These are phyloP conservation scores for Ptychadena robeensis DNA, from an alignment of 2,797 vertebrate species.

Conservation along the genomic window DNA sequence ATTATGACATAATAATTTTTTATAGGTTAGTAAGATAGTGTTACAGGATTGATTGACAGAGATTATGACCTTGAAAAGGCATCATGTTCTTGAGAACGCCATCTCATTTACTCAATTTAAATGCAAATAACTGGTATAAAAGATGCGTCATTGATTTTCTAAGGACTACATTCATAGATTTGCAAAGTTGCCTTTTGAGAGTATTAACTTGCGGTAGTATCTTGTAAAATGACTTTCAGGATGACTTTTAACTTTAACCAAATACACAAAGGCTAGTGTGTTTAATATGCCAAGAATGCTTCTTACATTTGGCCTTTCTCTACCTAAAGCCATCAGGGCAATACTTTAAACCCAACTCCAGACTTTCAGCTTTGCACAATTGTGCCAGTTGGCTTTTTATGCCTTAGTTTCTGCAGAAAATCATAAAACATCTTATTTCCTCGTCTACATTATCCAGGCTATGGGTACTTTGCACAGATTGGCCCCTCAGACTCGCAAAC, in stretches of 20 bases:
- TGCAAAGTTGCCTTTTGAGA: conserved; percentile 15
- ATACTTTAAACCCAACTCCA: too few relatives aligned
- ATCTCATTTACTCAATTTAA: conserved; percentile 30
- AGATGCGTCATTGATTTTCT: conserved; percentile 18
- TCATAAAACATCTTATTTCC: too few relatives aligned
- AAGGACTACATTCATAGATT: neutral
- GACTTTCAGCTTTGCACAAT: too few relatives aligned
- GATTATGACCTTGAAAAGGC: conserved; percentile 19
- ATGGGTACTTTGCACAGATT: too few relatives aligned
- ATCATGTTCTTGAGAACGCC: conserved; percentile 1
- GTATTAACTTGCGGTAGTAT: neutral
- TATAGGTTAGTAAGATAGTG: neutral
- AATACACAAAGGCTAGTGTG: neutral
- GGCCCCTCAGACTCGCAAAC: too few relatives aligned
- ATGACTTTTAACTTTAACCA: neutral
- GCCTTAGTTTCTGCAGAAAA: too few relatives aligned
- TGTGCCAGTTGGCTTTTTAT: too few relatives aligned
- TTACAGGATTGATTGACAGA: conserved; percentile 10
- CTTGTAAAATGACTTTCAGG: conserved; percentile 3
- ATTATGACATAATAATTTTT: neutral
- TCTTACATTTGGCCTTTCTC: too few relatives aligned
- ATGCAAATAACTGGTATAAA: conserved; percentile 29
- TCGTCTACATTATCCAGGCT: too few relatives aligned
- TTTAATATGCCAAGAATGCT: neutral
- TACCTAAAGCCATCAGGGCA: too few relatives aligned